A percentile compares a stretch with the other conserved stretches of the same genome.
Evolutionary conservation across 2,888 invertebrate species (phyloP).

Genomic region (Agonum fuliginosum): DNA sequence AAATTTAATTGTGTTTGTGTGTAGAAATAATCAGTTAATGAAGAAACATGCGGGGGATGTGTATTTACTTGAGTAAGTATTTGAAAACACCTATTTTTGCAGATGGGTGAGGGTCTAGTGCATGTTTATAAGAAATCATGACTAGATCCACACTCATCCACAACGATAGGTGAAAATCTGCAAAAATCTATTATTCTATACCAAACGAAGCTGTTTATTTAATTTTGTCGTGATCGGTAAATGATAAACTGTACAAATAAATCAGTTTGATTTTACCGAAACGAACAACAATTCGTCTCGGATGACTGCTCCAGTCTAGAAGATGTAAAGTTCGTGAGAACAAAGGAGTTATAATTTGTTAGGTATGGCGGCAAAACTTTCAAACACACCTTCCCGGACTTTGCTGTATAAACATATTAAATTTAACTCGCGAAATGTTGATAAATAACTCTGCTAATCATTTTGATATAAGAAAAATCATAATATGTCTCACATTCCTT

Average conservation of each 20-base stretch:
- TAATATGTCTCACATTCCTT: too few species aligned
- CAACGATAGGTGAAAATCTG: conserved; percentile 70
- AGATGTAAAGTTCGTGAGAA: neutral
- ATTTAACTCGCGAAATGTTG: too few species aligned
- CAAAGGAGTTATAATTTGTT: conserved; percentile 36
- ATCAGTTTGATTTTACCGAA: conserved; percentile 49
- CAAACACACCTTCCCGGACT: too few species aligned
- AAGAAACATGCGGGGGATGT: conserved; percentile 7
- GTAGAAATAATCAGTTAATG: neutral
- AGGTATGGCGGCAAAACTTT: conserved; percentile 41
- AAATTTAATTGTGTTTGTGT: conserved; percentile 38
- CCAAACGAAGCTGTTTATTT: neutral
- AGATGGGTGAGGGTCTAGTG: conserved; percentile 86
- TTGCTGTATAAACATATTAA: too few species aligned
- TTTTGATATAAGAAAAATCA: too few species aligned
- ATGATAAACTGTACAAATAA: conserved; percentile 15
- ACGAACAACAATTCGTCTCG: conserved; percentile 39
- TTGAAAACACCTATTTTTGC: conserved; percentile 73
- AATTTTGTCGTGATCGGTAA: conserved; percentile 50
- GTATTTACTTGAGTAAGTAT: too few species aligned
- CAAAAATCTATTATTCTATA: neutral
- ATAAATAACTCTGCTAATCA: too few species aligned
- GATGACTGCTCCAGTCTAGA: neutral
- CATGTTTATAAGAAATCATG: conserved; percentile 79
- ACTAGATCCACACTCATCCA: conserved; percentile 90